phyloP scores from a whole-genome alignment of 2,797 vertebrate genomes.

The Melanogrammus aeglefinus region DNA sequence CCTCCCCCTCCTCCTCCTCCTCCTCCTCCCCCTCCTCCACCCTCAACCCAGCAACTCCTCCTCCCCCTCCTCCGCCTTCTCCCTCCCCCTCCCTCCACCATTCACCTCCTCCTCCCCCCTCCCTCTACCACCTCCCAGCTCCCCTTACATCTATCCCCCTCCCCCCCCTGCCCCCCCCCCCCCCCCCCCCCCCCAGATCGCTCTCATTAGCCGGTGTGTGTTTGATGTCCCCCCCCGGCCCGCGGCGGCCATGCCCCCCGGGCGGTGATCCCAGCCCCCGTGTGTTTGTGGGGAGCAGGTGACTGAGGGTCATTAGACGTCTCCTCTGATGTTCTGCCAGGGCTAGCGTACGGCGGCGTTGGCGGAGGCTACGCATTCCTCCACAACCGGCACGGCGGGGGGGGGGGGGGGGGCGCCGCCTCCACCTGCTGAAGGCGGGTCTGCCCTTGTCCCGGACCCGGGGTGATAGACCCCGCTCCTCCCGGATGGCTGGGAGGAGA shows the following conservation, averaged over 20 bases:
- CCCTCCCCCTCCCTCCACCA: too few relatives aligned
- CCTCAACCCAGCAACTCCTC: too few relatives aligned
- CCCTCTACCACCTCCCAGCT: constrained; percentile 19
- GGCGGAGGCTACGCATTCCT: constrained; percentile 43
- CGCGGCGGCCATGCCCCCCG: too few relatives aligned
- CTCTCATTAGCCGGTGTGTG: constrained; percentile 77
- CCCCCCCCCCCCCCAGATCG: constrained; percentile 77
- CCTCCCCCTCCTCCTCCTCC: too few relatives aligned
- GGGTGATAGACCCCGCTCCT: constrained; percentile 42
- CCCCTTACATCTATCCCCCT: constrained; percentile 19
- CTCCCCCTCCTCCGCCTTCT: too few relatives aligned
- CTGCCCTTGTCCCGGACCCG: constrained; percentile 57
- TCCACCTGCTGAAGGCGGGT: constrained; percentile 16
- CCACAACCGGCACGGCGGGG: constrained; percentile 33
- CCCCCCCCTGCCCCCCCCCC: constrained; percentile 64
- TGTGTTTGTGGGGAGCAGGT: too few relatives aligned
- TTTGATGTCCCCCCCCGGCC: constrained; percentile 35
- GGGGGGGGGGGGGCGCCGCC: background rate
- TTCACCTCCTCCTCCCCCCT: too few relatives aligned
- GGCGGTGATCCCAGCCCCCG: too few relatives aligned
- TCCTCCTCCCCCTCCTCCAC: too few relatives aligned
- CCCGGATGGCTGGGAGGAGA: constrained; percentile 59
- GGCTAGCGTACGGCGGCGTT: constrained; percentile 46
- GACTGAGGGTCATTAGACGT: constrained; percentile 59
- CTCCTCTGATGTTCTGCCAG: constrained; percentile 69